phyloP scores from a whole-genome alignment of 2,113 vertebrate species.

The Ochotona princeps region DNA sequence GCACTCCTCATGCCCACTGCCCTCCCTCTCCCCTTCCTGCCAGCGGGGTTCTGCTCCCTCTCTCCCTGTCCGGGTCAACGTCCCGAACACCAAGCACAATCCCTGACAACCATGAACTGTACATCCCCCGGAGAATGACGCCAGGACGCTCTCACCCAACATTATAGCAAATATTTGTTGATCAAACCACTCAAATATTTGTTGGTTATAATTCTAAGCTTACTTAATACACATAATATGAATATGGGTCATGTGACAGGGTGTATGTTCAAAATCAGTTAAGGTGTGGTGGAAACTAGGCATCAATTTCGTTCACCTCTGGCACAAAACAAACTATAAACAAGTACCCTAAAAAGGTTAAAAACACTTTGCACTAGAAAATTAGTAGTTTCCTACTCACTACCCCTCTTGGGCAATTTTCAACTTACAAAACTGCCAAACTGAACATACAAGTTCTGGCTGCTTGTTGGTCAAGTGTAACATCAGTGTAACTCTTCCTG shows the following conservation, averaged over 20 bases:
- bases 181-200: neutral
- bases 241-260: neutral
- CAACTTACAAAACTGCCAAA: slow-evolving; percentile 25
- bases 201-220: slow-evolving; percentile 26
- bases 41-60: neutral
- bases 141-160: neutral
- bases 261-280: neutral
- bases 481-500: slow-evolving; percentile 5
- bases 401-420: neutral
- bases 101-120: neutral
- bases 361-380: slow-evolving; percentile 36
- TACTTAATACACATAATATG: neutral
- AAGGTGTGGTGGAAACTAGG: slow-evolving; percentile 3
- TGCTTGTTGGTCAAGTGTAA: neutral
- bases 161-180: neutral
- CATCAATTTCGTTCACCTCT: slow-evolving; percentile 23
- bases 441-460: neutral
- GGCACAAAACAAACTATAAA: slow-evolving; percentile 52
- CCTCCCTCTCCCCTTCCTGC: neutral
- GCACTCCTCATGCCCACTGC: neutral
- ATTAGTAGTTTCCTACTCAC: slow-evolving; percentile 17
- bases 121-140: neutral
- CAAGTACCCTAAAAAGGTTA: slow-evolving; percentile 27
- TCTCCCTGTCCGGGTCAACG: neutral
- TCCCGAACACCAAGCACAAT: neutral